Evolutionary conservation across 2,797 vertebrate genomes (phyloP), one percentile per base, ranked within the genome.

Genomic region (Otolemur crassicaudatus): DNA sequence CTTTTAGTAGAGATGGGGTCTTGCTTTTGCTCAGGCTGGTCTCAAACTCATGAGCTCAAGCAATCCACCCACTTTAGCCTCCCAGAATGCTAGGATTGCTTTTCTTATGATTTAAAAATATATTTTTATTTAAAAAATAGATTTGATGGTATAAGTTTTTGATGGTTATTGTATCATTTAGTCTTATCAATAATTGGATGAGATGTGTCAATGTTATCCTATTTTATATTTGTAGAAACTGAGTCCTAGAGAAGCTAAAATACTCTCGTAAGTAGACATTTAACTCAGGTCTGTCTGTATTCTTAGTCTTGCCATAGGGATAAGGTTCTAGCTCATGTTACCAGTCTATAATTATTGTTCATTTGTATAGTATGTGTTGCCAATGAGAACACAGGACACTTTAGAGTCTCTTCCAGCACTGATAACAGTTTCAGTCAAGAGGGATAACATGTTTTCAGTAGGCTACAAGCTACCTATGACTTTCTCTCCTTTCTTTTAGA

Each of bases 401-500:
- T 11, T 22, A 46, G 16, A 95, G n/a, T 88, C 16, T 82, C 27
- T 69, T 46, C 1, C 9, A 75, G 53, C 12, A 19, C 20, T 46
- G 69, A 53, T 0, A n/a, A n/a, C 10, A 31, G 19, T 88, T 60
- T 81, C 73, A 93, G 17, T 22, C 6, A 67, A 31, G 7, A 56
- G 13, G 16, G 60, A 49, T 76, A 65, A 14, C 4, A 27, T 43
- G 40, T 27, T 46, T 65, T 20, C 4, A 91, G 34, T 31, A 92
- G 20, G 5, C 19, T 84, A 17, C 5, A 75, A 25, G 0, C 1
- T 82, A 7, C 53, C 5, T 22, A 0, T 56, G 12, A 72, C n/a
- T 88, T 90, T 34, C 53, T 12, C n/a, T 34, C 2, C 10, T 79
- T 69, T 90, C 31, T 65, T 96, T 97, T 93, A 89, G 83, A 91